These are phyloP conservation scores for Neotoxoptera formosana DNA, from an alignment of 1,140 invertebrate genomes.

Conservation along the genomic window DNA sequence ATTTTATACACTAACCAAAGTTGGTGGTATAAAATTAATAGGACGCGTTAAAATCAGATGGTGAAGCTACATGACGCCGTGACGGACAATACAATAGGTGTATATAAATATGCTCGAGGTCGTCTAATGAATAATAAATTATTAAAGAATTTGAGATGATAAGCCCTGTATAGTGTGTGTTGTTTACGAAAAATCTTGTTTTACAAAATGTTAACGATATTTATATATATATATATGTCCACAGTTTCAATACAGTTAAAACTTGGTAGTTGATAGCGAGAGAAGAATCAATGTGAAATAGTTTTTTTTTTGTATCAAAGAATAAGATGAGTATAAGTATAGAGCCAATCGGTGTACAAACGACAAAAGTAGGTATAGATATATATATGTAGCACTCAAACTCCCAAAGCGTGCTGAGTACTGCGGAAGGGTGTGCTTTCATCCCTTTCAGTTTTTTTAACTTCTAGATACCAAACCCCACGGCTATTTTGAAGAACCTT, in stretches of 20 bases:
- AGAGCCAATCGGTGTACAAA: conserved; percentile 31
- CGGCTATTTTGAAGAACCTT: not conserved
- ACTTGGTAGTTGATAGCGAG: not conserved
- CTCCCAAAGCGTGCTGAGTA: not conserved
- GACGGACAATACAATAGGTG: not conserved
- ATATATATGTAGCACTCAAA: not conserved
- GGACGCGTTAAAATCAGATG: not conserved
- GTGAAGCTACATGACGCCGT: not conserved
- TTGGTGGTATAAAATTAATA: not conserved
- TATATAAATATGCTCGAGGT: not conserved
- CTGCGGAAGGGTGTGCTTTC: not conserved
- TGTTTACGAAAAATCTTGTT: not conserved
- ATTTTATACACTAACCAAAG: not conserved
- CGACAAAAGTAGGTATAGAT: not conserved
- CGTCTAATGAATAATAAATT: conserved; percentile 11
- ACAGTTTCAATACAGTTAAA: not conserved
- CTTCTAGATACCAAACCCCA: conserved; percentile 10
- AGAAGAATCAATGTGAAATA: not conserved
- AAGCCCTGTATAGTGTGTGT: not conserved
- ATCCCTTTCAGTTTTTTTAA: conserved; percentile 30
- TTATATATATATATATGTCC: not conserved
- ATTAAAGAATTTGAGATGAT: not conserved
- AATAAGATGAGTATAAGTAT: not conserved
- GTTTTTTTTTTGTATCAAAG: not conserved
- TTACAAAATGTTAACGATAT: not conserved